These are phyloP conservation scores for Erpornis zantholeuca DNA, from an alignment of 2,113 vertebrate species.

Conservation along the genomic window DNA sequence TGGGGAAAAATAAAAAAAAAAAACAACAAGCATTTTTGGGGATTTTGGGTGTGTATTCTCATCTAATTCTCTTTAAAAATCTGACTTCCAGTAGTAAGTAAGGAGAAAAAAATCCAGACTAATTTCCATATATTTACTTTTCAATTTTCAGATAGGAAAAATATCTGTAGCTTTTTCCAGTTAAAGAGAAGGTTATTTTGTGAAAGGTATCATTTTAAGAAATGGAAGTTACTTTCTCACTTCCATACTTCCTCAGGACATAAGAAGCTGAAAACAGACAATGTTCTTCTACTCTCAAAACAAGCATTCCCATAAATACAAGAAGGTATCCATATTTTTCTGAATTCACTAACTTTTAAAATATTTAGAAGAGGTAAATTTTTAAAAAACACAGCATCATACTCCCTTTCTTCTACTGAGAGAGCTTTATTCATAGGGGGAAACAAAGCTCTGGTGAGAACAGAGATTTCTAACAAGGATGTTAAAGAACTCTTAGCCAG, in stretches of 20 bases:
- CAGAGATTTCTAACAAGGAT: background rate
- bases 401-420: background rate
- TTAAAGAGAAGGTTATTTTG: background rate
- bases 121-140: background rate
- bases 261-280: background rate
- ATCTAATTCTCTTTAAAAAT: background rate
- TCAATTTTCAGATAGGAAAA: background rate
- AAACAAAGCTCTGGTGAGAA: background rate
- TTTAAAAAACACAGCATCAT: background rate
- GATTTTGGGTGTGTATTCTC: background rate
- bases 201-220: background rate
- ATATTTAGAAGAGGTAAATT: background rate
- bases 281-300: background rate
- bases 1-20: background rate
- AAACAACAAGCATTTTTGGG: background rate
- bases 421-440: background rate
- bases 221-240: background rate
- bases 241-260: background rate
- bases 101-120: background rate
- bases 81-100: background rate
- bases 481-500: background rate
- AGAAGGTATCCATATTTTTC: background rate
- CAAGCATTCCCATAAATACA: background rate
- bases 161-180: background rate
- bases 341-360: background rate